phyloP scores from a whole-genome alignment of 2,113 vertebrate genomes.

The Syrmaticus mikado region DNA sequence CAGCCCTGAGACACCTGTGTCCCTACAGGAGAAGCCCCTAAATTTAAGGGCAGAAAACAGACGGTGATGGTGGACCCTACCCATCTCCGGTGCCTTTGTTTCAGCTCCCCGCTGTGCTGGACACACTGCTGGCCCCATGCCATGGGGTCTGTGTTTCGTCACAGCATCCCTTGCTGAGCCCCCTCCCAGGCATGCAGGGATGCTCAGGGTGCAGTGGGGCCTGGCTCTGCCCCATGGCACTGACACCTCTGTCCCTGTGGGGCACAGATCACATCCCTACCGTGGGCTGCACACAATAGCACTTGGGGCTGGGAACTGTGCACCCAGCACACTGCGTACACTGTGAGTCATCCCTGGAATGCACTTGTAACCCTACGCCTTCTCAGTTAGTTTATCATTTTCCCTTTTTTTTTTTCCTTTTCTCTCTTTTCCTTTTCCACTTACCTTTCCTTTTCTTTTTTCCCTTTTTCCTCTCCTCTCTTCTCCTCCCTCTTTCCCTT shows the following conservation, averaged over 20 bases:
- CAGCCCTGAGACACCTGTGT: fast-evolving
- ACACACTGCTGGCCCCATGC: background rate
- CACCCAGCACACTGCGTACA: background rate
- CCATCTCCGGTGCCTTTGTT: background rate
- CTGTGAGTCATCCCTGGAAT: fast-evolving
- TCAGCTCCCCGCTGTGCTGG: fast-evolving
- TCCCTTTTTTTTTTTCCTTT: too few relatives aligned
- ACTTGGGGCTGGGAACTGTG: background rate
- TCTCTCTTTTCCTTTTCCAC: background rate
- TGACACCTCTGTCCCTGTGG: background rate
- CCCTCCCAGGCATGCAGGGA: fast-evolving
- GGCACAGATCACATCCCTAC: fast-evolving
- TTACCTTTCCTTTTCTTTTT: background rate
- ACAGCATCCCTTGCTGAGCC: fast-evolving
- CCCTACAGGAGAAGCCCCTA: fast-evolving
- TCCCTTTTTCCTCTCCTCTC: background rate
- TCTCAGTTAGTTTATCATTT: background rate
- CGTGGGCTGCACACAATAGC: background rate
- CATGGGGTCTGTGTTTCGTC: background rate
- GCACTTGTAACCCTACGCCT: background rate
- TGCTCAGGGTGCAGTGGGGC: fast-evolving
- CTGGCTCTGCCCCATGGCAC: background rate
- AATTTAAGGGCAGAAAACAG: background rate
- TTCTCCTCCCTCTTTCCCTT: background rate
- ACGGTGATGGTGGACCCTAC: fast-evolving